Evolutionary conservation across 1,140 invertebrate species (phyloP).

Genomic region (Polypedilum pembai): DNA sequence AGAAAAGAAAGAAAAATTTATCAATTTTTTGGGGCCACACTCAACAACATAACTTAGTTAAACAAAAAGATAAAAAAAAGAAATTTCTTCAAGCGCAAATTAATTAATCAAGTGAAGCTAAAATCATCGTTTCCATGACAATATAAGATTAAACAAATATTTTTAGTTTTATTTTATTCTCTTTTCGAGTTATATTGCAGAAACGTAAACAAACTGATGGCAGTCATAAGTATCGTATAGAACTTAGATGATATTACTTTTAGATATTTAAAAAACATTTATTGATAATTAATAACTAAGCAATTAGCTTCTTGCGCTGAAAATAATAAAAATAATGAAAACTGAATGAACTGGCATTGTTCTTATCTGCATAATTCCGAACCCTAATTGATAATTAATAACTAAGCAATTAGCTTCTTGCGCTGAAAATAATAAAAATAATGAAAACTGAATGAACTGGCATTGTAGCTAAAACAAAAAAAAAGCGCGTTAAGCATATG

Average conservation of each 20-base stretch:
- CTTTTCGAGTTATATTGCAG: not conserved
- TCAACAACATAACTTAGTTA: not conserved
- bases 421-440: too few relatives aligned
- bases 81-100: conserved; percentile 6
- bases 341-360: conserved; percentile 6
- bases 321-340: too few relatives aligned
- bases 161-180: too few relatives aligned
- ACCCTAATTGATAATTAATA: not conserved
- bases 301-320: conserved; percentile 3
- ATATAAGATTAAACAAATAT: not conserved
- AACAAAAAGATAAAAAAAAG: not conserved
- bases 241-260: conserved; percentile 7
- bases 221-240: not conserved
- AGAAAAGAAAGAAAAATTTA: not conserved
- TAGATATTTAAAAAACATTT: conserved; percentile 1
- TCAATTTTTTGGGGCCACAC: conserved; percentile 8
- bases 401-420: not conserved
- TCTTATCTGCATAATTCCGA: too few relatives aligned
- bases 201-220: not conserved
- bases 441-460: conserved; percentile 11
- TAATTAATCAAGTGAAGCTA: not conserved
- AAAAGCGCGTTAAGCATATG: not conserved
- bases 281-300: not conserved
- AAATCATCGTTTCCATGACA: conserved; percentile 14
- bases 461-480: not conserved